Conservation (phyloP, 1,140 invertebrate species). For the Macrobrachium nipponense region DNA sequence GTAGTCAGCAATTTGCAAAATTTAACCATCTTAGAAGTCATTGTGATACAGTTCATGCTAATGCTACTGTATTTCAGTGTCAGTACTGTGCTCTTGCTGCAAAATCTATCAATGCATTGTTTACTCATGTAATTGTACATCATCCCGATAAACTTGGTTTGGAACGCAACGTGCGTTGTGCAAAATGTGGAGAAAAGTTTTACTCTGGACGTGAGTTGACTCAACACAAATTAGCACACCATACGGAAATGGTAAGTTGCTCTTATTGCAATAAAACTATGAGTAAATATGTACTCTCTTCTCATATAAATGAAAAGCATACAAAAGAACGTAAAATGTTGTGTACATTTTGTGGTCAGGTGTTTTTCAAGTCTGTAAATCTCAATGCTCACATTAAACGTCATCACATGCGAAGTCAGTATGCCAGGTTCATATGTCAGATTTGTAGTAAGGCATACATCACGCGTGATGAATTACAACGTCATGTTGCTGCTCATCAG, state of each 20-base stretch:
- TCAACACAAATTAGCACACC: conserved; percentile 40
- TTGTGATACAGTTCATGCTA: conserved; percentile 41
- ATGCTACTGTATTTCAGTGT: conserved; percentile 30
- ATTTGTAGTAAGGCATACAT: conserved; percentile 47
- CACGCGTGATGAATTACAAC: conserved; percentile 36
- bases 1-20: conserved; percentile 50
- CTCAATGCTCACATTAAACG: conserved; percentile 49
- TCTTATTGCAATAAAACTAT: conserved; percentile 41
- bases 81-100: conserved; percentile 41
- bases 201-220: conserved; percentile 47
- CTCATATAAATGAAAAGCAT: conserved; percentile 55
- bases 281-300: conserved; percentile 37
- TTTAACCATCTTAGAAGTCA: conserved; percentile 47
- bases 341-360: conserved; percentile 37
- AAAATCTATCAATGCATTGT: conserved; percentile 50
- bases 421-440: conserved; percentile 35
- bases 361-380: conserved; percentile 36
- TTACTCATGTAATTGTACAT: conserved; percentile 43
- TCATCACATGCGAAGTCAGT: conserved; percentile 42
- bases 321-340: conserved; percentile 37
- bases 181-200: conserved; percentile 55
- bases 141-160: conserved; percentile 50
- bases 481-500: conserved; percentile 42
- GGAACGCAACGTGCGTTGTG: conserved; percentile 38
- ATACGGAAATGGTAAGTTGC: conserved; percentile 40